These are phyloP conservation scores for Trypoxylus dichotomus DNA, from an alignment of 1,140 invertebrate species.

Conservation along the genomic window DNA sequence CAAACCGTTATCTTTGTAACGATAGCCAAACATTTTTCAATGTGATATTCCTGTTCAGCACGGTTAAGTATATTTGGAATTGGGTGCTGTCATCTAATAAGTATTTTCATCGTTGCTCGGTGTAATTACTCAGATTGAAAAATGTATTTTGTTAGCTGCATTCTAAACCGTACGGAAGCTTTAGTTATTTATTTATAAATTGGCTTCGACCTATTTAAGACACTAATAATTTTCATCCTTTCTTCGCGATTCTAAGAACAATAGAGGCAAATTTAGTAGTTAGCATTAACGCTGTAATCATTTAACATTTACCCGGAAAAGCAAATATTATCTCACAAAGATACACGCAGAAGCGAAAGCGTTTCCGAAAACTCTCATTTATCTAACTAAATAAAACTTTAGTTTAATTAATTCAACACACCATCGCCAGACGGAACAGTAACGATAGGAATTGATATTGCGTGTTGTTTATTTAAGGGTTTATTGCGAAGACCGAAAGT, in stretches of 20 bases:
- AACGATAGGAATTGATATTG: not conserved
- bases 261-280: not conserved
- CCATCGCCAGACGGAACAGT: not conserved
- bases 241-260: not conserved
- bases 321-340: slow-evolving; percentile 18
- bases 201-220: no score
- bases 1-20: no score
- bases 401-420: slow-evolving; percentile 11
- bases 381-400: slow-evolving; percentile 17
- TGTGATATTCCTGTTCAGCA: no score
- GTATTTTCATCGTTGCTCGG: no score
- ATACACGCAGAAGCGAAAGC: slow-evolving; percentile 1
- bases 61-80: no score
- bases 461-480: not conserved
- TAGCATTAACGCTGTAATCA: not conserved
- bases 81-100: no score
- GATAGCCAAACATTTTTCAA: no score
- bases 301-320: slow-evolving; percentile 19
- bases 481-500: not conserved
- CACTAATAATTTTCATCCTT: no score
- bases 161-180: not conserved
- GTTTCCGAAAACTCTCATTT: not conserved
- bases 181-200: no score
- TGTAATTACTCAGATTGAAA: no score
- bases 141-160: no score